Percentiles rank a stretch among this genome's conserved stretches.
Conservation (phyloP, 1,140 invertebrate species). For the Cotesia chilonis region DNA sequence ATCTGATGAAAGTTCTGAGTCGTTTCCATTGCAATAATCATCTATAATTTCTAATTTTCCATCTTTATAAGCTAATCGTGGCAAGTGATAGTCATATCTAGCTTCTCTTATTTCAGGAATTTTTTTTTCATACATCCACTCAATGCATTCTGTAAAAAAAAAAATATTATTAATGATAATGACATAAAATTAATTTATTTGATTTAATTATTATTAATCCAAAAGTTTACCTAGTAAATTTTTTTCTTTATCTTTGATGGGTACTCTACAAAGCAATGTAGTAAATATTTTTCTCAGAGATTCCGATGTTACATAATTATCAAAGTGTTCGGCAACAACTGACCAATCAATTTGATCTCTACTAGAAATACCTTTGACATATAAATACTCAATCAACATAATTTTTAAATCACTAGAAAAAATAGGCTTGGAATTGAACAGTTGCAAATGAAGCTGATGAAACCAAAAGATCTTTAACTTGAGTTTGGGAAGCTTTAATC, state of each 20-base stretch:
- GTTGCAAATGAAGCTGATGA: constrained; percentile 52
- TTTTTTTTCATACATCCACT: constrained; percentile 44
- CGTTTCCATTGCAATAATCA: background rate
- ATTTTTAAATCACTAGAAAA: constrained; percentile 55
- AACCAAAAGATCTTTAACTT: constrained; percentile 50
- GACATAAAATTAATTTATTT: too few species aligned
- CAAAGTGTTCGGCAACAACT: constrained; percentile 45
- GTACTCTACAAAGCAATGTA: constrained; percentile 27
- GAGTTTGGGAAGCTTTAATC: constrained; percentile 43
- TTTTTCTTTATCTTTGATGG: background rate
- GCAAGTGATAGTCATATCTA: constrained; percentile 43
- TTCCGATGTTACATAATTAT: constrained; percentile 44
- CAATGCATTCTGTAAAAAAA: constrained; percentile 45
- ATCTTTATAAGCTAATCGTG: constrained; percentile 45
- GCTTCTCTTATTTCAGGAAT: constrained; percentile 39
- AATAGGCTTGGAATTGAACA: constrained; percentile 50
- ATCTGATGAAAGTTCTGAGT: constrained; percentile 20
- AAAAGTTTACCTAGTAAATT: constrained; percentile 39
- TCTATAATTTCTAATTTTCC: constrained; percentile 38
- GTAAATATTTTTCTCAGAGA: constrained; percentile 46
- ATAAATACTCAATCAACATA: constrained; percentile 54
- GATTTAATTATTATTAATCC: background rate
- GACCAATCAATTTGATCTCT: constrained; percentile 47
- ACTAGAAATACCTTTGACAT: constrained; percentile 44
- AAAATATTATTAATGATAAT: background rate